A percentile compares a stretch with the other conserved stretches of the same genome.
These are phyloP conservation scores for Onychostruthus taczanowskii DNA, from an alignment of 2,113 vertebrate species.

Conservation along the genomic window DNA sequence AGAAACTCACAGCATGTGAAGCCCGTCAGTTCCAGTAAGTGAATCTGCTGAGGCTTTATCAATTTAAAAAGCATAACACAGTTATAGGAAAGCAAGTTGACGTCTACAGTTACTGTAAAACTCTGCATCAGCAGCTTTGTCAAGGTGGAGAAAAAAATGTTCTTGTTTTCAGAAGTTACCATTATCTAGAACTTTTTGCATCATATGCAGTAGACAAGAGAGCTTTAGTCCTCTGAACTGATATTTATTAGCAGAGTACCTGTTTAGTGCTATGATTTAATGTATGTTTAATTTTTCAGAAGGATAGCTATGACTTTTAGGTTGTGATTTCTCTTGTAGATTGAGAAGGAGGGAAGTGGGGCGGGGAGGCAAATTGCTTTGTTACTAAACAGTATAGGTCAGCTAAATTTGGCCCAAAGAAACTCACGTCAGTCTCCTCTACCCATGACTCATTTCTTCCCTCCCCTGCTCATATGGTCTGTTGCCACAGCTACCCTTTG, in stretches of 20 bases:
- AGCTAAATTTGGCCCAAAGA: slow-evolving; percentile 36
- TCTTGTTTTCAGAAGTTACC: not conserved
- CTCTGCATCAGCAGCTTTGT: not conserved
- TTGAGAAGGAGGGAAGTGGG: not conserved
- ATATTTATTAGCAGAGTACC: not conserved
- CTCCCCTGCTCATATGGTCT: not conserved
- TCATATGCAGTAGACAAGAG: not conserved
- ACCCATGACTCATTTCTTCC: slow-evolving; percentile 9
- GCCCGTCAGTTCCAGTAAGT: not conserved
- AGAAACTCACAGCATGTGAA: slow-evolving; percentile 11
- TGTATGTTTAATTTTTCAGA: not conserved
- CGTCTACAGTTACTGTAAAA: not conserved
- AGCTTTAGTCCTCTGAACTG: not conserved
- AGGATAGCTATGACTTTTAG: not conserved
- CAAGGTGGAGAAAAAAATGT: not conserved
- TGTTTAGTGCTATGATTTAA: not conserved
- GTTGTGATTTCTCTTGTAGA: not conserved
- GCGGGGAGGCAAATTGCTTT: not conserved
- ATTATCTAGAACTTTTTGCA: not conserved
- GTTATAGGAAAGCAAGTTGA: not conserved
- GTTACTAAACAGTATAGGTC: slow-evolving; percentile 3
- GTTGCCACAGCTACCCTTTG: not conserved
- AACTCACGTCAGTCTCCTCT: not conserved
- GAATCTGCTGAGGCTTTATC: not conserved
- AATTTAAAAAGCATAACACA: not conserved